phyloP scores from a whole-genome alignment of 2,113 vertebrate genomes.

The Eidolon helvum region DNA sequence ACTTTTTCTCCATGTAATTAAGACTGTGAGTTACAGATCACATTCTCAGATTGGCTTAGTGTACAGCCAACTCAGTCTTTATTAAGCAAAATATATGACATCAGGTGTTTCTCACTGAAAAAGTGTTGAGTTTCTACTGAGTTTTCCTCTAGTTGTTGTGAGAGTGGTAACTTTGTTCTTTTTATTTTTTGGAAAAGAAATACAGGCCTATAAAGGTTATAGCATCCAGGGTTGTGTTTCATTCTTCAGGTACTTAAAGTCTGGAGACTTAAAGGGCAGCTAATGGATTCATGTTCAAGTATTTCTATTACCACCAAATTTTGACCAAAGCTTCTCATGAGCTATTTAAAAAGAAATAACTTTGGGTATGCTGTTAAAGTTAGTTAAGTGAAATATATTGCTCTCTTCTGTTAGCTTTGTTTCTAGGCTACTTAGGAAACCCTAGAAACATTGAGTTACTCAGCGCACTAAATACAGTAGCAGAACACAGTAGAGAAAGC shows the following conservation, averaged over 20 bases:
- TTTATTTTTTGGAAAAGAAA: slow-evolving; percentile 44
- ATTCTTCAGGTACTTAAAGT: slow-evolving; percentile 41
- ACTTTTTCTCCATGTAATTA: slow-evolving; percentile 80
- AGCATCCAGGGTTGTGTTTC: slow-evolving; percentile 17
- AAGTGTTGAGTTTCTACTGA: slow-evolving; percentile 63
- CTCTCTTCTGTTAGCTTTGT: slow-evolving; percentile 56
- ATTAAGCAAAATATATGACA: slow-evolving; percentile 78
- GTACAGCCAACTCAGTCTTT: slow-evolving; percentile 73
- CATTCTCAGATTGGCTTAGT: slow-evolving; percentile 75
- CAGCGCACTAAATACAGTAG: slow-evolving; percentile 34
- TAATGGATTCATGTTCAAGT: slow-evolving; percentile 46
- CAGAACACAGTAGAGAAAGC: not conserved
- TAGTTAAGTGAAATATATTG: slow-evolving; percentile 52
- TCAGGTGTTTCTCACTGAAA: slow-evolving; percentile 64
- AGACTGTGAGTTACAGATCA: slow-evolving; percentile 78
- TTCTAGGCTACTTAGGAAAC: slow-evolving; percentile 48
- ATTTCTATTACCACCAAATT: slow-evolving; percentile 52
- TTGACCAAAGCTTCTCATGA: slow-evolving; percentile 62
- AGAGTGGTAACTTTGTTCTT: slow-evolving; percentile 51
- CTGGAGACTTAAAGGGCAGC: slow-evolving; percentile 35
- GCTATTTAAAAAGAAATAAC: slow-evolving; percentile 71
- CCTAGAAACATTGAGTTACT: slow-evolving; percentile 35
- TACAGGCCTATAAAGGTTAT: slow-evolving; percentile 41
- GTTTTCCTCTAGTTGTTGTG: slow-evolving; percentile 55
- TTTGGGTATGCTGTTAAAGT: not conserved